These are phyloP conservation scores for Andrena praecox DNA, from an alignment of 2,888 invertebrate species.

Conservation along the genomic window DNA sequence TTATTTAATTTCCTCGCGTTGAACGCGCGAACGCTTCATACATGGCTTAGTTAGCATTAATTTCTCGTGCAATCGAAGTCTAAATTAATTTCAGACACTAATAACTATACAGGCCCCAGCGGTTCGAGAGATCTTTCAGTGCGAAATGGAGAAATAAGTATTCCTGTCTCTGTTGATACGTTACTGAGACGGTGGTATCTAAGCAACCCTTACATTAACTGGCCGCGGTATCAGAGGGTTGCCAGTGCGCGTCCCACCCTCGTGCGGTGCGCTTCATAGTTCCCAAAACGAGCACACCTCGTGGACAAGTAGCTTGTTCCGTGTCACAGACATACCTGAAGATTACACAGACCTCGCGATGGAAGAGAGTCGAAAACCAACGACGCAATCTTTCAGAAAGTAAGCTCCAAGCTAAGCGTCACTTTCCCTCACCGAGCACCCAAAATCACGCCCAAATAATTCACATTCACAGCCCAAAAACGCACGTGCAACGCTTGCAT, in stretches of 20 bases:
- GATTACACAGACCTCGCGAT: conserved; percentile 27
- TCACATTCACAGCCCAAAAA: neutral
- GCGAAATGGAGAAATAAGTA: conserved; percentile 6
- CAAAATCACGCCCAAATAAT: neutral
- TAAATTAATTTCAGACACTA: neutral
- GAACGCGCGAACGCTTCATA: too few species aligned
- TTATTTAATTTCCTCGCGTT: too few species aligned
- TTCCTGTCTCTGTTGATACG: conserved; percentile 65
- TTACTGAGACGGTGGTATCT: conserved; percentile 76
- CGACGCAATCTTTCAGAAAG: conserved; percentile 24
- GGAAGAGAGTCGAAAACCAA: conserved; percentile 31
- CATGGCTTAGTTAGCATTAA: neutral
- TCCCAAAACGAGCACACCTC: conserved; percentile 42
- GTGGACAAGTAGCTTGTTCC: conserved; percentile 49
- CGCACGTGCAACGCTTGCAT: conserved; percentile 44
- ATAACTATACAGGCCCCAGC: neutral
- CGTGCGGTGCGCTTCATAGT: conserved; percentile 72
- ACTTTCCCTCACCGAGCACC: neutral
- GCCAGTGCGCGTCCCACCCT: conserved; percentile 78
- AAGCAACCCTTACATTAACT: conserved; percentile 80
- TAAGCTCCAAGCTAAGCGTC: conserved; percentile 24
- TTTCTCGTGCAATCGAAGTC: neutral
- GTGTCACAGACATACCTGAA: conserved; percentile 29
- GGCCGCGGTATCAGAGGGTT: conserved; percentile 72
- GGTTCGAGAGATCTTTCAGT: neutral